Percentiles rank a stretch among this genome's conserved stretches.
Conservation (phyloP, 2,797 vertebrate species). For the Prionace glauca region DNA sequence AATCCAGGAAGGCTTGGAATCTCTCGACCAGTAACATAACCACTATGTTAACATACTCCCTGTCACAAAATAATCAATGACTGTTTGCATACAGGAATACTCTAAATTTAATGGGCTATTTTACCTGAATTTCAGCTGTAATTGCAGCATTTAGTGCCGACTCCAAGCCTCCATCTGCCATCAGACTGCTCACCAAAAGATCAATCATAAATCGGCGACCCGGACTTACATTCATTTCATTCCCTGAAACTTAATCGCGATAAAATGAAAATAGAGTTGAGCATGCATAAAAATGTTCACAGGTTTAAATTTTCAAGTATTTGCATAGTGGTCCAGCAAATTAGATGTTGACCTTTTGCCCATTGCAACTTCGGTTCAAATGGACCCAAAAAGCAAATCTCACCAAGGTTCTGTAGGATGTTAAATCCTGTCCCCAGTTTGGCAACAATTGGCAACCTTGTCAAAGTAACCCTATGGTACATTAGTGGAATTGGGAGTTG, state of each 20-base stretch:
- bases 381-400: no score
- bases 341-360: not conserved
- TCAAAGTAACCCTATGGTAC: not conserved
- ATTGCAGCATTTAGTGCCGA: constrained; percentile 92
- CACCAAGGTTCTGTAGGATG: not conserved
- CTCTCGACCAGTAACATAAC: not conserved
- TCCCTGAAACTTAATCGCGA: constrained; percentile 71
- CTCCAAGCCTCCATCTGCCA: constrained; percentile 95
- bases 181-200: constrained; percentile 91
- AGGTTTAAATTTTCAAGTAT: not conserved
- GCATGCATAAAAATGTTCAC: not conserved
- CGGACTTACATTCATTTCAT: constrained; percentile 86
- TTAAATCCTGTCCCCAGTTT: not conserved
- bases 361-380: not conserved
- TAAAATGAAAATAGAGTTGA: not conserved
- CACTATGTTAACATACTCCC: not conserved
- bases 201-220: constrained; percentile 98
- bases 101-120: not conserved
- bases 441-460: not conserved
- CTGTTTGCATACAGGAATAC: not conserved
- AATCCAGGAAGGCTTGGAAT: not conserved
- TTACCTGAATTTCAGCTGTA: constrained; percentile 96
- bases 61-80: not conserved
- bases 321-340: not conserved
- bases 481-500: not conserved